Evolutionary conservation across 2,888 invertebrate species (phyloP), one percentile per base, ranked within the genome.

Genomic region (Carterocephalus palaemon): DNA sequence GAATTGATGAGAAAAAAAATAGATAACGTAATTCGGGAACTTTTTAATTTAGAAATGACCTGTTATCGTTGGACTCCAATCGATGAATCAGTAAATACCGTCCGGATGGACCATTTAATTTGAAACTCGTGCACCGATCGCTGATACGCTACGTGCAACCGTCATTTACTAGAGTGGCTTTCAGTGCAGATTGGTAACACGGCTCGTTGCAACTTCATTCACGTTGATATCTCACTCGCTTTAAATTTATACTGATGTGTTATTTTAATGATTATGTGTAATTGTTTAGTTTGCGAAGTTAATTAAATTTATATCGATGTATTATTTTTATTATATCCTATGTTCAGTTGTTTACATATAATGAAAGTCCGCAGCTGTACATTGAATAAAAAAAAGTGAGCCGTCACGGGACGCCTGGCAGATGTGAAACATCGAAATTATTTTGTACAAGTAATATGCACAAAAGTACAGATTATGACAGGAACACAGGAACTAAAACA

Each of bases 81-180:
- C 23, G 10, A 38, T 22, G 15, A 28, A 38, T 28, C 20, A 15
- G 39, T 28, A 29, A 26, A 29, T 13, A 28, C 19, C 20, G 20
- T 3, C 1, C 19, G 15, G 16, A 37, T 26, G 26, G 24, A 20
- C 13, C 20, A 23, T 42, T 42, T 20, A 28, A 34, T 42, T 42
- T 42, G 28, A 8, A 43, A 34, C 15, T 36, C 10, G 22, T 15
- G 26, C 26, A 36, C 29, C 28, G 19, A 32, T 41, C 7, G 5
- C 15, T 16, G 29, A 29, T 29, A 29, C 7, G 28, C 15, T 34
- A 34, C 42, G 19, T 19, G 36, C 13, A 43, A 23, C 29, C 31
- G 41, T 42, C 42, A 43, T 43, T 43, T 36, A 29, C 16, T 29
- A 36, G 42, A 43, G 42, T 43, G 42, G 34, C 42, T 43, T 43